phyloP scores from a whole-genome alignment of 1,140 invertebrate genomes.

The Platyura marginata region DNA sequence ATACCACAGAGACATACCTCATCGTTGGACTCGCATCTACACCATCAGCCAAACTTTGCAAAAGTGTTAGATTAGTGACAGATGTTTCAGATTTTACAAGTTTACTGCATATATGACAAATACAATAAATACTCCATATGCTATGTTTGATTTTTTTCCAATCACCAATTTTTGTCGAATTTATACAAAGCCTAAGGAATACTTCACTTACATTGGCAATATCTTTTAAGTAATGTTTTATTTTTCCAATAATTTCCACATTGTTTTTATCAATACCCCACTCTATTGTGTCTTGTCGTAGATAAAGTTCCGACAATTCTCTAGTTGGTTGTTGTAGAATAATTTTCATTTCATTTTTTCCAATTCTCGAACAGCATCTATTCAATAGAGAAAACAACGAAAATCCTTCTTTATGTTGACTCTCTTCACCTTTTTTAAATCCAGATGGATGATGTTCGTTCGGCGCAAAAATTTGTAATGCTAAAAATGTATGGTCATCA shows the following conservation, averaged over 20 bases:
- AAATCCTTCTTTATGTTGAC: not conserved
- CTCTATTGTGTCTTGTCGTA: not conserved
- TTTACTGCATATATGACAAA: not conserved
- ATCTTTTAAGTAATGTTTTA: not conserved
- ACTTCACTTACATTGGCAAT: not conserved
- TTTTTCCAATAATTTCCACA: not conserved
- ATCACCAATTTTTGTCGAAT: not conserved
- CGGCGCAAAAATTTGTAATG: not conserved
- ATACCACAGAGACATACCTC: not conserved
- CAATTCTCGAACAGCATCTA: not conserved
- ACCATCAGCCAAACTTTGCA: not conserved
- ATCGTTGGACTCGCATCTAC: not conserved
- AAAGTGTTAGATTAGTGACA: not conserved
- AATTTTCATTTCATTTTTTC: not conserved
- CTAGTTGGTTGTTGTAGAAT: slow-evolving; percentile 1
- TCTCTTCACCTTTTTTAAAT: not conserved
- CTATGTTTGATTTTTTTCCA: slow-evolving; percentile 1
- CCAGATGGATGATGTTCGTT: slow-evolving; percentile 4
- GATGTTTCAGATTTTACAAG: not conserved
- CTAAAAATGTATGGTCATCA: slow-evolving; percentile 1
- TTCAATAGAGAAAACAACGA: slow-evolving; percentile 2
- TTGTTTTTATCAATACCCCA: slow-evolving; percentile 2
- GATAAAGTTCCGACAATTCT: not conserved
- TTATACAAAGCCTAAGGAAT: not conserved
- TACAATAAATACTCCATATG: not conserved